Base-by-base conservation (phyloP, 2,113 vertebrate genomes). In the Osmerus eperlanus region DNA sequence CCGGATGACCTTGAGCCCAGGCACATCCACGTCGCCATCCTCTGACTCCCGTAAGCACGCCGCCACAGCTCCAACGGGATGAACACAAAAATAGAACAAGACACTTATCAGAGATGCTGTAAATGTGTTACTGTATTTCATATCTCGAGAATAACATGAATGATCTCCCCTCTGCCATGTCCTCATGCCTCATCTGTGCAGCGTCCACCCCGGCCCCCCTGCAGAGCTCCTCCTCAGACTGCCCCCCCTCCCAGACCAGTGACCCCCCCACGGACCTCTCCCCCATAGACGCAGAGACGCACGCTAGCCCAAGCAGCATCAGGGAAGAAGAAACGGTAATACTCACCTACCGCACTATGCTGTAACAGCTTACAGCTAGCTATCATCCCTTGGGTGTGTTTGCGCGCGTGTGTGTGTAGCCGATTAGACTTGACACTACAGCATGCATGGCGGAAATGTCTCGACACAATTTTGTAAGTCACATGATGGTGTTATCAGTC, bases 1-100 rank as follows among this genome's bases (percentile, higher is more conserved):
- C 71, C 92, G 96, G 88, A 92, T 99, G 94, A 98, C 95, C 86
- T 90, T 99, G 93, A 99, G 96, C 76, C 95, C 96, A 62, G 95
- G 95, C 81, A 95, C 96, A 72, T 96, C 96, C 73, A 95, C 94
- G 0, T 96, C 96, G 1, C 95, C 94, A 1, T 98, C 96, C 0
- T 95, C 94, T 72, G 96, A 98, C 81, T 97, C 97, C 83, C 94
- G 97, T 98, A 90, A 94, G 96, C 78, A 7, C 18, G 67, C 19
- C 8, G 92, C 56, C n/a, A 91, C 91, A 7, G 74, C 89, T 87
- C 90, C 91, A 90, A 92, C 92, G 90, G 92, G 2, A 68, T 93
- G 92, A 92, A 92, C 88, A 90, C 93, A 91, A 11, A 47, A 47
- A 47, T 47, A 11, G 41, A 47, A 47, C 41, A 47, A 47, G 41